Conservation (phyloP, 2,888 invertebrate genomes). For the Nomada fabriciana region DNA sequence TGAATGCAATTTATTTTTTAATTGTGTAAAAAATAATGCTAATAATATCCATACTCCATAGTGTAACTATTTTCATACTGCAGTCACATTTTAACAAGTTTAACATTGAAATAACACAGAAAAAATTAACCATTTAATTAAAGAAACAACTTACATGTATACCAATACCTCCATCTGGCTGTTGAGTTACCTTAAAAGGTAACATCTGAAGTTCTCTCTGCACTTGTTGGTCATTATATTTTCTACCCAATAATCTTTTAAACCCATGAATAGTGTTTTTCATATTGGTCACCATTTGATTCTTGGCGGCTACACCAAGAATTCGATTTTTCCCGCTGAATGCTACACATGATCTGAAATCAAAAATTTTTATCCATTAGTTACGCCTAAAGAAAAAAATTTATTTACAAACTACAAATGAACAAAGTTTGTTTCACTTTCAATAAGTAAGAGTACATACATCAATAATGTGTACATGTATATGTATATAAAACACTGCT, state of each 20-base stretch:
- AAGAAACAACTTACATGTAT: slow-evolving; percentile 88
- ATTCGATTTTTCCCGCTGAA: slow-evolving; percentile 96
- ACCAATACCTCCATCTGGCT: slow-evolving; percentile 92
- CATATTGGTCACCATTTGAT: slow-evolving; percentile 98
- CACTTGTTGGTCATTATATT: slow-evolving; percentile 94
- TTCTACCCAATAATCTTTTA: slow-evolving; percentile 96
- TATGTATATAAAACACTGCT: slow-evolving; percentile 12
- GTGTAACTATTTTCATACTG: no score
- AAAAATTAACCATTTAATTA: not conserved
- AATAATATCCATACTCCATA: not conserved
- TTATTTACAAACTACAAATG: not conserved
- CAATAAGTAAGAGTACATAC: not conserved
- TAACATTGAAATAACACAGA: not conserved
- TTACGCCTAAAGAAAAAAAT: not conserved
- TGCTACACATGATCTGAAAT: slow-evolving; percentile 96
- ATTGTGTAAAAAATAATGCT: not conserved
- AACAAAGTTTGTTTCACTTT: not conserved
- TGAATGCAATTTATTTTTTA: not conserved
- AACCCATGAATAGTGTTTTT: slow-evolving; percentile 98
- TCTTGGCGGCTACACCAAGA: slow-evolving; percentile 98
- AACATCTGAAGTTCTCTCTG: slow-evolving; percentile 92
- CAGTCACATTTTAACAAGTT: not conserved
- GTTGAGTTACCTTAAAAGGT: slow-evolving; percentile 92
- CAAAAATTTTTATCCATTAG: not conserved
- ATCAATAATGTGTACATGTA: not conserved